Conservation (phyloP, 2,113 vertebrate species). For the Lipophrys pholis region DNA sequence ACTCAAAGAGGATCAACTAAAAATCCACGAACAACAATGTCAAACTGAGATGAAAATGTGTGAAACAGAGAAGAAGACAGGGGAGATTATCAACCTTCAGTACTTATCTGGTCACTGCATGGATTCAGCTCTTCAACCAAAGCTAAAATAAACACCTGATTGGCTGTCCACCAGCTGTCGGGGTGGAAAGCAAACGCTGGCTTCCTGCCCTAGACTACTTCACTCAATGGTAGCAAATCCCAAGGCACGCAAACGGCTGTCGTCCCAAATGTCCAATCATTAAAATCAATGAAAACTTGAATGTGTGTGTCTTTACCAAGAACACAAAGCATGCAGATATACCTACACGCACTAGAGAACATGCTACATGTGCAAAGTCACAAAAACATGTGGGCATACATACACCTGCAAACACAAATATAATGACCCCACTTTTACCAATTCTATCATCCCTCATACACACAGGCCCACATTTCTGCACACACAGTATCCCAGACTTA, state of each 20-base stretch:
- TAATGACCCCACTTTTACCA: neutral
- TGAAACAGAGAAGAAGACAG: neutral
- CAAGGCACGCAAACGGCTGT: constrained; percentile 16
- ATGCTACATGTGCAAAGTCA: constrained; percentile 9
- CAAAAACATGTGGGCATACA: neutral
- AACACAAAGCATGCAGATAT: constrained; percentile 16
- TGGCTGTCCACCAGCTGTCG: constrained; percentile 22
- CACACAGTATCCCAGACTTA: constrained; percentile 36
- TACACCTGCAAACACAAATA: constrained; percentile 2
- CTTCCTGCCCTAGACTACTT: constrained; percentile 27
- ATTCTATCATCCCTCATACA: neutral
- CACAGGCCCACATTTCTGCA: constrained; percentile 7
- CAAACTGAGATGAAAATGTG: constrained; percentile 7
- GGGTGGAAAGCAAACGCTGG: constrained; percentile 20
- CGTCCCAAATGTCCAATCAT: constrained; percentile 26
- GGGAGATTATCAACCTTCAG: neutral
- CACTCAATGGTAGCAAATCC: constrained; percentile 39
- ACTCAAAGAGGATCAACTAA: no score
- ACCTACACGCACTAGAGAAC: neutral
- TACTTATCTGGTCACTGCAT: neutral
- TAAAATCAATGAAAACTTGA: constrained; percentile 32
- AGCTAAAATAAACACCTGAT: constrained; percentile 27
- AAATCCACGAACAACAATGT: no score
- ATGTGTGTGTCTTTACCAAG: neutral
- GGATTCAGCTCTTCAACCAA: neutral